Conservation (phyloP, 1,140 invertebrate genomes). For the Thaumetopoea pityocampa region DNA sequence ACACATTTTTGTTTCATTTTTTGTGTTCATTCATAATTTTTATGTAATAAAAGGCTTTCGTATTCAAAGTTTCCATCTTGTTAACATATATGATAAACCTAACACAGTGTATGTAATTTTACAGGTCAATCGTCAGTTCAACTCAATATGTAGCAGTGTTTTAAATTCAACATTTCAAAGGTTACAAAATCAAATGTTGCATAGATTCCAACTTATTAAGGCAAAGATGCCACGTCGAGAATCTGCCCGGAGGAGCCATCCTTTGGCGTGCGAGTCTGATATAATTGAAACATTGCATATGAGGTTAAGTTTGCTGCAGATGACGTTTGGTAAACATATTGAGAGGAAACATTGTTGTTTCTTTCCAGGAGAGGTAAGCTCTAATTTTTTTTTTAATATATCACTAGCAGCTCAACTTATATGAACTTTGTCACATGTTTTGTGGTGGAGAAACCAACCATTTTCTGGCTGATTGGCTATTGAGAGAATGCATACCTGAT, state of each 20-base stretch:
- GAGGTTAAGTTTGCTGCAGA: slow-evolving; percentile 89
- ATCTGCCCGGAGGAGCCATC: slow-evolving; percentile 88
- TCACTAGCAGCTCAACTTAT: too few relatives aligned
- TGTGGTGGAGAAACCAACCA: too few relatives aligned
- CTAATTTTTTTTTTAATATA: slow-evolving; percentile 7
- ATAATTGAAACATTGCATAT: slow-evolving; percentile 93
- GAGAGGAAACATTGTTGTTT: slow-evolving; percentile 93
- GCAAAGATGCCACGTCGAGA: slow-evolving; percentile 92
- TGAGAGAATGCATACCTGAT: too few relatives aligned
- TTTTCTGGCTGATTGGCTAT: too few relatives aligned
- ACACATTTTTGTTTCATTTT: too few relatives aligned
- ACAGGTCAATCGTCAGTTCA: slow-evolving; percentile 87
- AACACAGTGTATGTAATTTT: slow-evolving; percentile 22
- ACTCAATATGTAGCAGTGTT: slow-evolving; percentile 84
- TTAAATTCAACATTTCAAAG: slow-evolving; percentile 89
- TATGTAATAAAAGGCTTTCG: too few relatives aligned
- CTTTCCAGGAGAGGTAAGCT: slow-evolving; percentile 89
- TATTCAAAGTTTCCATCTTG: too few relatives aligned
- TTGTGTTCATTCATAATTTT: too few relatives aligned
- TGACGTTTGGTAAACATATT: slow-evolving; percentile 94
- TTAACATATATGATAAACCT: too few relatives aligned
- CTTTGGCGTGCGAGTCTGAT: slow-evolving; percentile 89
- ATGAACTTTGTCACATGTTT: too few relatives aligned
- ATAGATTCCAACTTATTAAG: slow-evolving; percentile 89
- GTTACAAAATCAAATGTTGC: slow-evolving; percentile 86